phyloP scores from a whole-genome alignment of 1,140 invertebrate species.

The Helicoverpa zea region DNA sequence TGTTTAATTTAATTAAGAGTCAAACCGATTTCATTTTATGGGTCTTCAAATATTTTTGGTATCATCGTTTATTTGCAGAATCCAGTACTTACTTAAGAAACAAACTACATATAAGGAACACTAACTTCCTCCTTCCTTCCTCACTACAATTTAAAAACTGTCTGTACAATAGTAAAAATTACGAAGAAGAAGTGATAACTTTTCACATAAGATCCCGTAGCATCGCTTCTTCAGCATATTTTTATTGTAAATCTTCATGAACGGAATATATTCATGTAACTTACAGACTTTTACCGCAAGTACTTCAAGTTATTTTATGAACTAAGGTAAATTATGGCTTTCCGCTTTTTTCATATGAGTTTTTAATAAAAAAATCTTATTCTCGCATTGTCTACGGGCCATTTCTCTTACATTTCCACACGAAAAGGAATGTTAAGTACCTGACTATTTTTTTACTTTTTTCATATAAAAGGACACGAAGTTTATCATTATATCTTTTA shows the following conservation, averaged over 20 bases:
- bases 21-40: background rate
- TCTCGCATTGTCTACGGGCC: background rate
- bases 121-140: too few species aligned
- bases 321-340: background rate
- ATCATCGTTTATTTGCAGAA: background rate
- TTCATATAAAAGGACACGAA: too few species aligned
- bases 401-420: too few species aligned
- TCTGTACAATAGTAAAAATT: background rate
- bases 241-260: conserved; percentile 31
- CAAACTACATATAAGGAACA: too few species aligned
- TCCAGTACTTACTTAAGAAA: too few species aligned
- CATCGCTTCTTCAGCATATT: conserved; percentile 23
- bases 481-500: too few species aligned
- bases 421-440: too few species aligned
- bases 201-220: conserved; percentile 1
- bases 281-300: background rate
- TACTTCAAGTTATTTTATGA: conserved; percentile 9
- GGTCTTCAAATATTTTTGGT: background rate
- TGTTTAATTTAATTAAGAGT: background rate
- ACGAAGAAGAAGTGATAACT: conserved; percentile 18
- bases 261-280: conserved; percentile 26
- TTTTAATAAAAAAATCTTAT: background rate
- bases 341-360: background rate
- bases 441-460: too few species aligned
- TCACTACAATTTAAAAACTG: background rate